These are phyloP conservation scores for Rhinogobio ventralis DNA, from an alignment of 2,797 vertebrate species.

Conservation along the genomic window DNA sequence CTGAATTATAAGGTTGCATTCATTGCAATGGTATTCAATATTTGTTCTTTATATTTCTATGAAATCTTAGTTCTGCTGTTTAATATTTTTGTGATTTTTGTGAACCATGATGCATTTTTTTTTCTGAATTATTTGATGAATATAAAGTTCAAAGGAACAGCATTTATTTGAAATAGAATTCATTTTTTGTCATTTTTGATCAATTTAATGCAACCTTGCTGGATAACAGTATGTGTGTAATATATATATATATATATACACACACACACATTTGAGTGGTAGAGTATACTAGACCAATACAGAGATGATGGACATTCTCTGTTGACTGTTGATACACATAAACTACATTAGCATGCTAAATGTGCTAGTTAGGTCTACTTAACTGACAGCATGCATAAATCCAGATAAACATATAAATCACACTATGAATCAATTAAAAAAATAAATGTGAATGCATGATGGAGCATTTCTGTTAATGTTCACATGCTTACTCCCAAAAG, in stretches of 20 bases:
- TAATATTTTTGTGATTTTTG: neutral
- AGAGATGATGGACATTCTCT: neutral
- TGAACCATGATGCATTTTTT: neutral
- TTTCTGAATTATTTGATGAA: neutral
- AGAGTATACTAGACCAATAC: neutral
- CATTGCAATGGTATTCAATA: slow-evolving; percentile 13
- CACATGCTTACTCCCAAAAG: slow-evolving; percentile 11
- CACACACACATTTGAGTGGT: neutral
- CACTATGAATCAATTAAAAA: neutral
- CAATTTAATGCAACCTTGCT: neutral
- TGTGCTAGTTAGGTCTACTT: neutral
- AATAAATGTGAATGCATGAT: neutral
- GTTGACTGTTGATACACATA: neutral
- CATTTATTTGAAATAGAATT: neutral
- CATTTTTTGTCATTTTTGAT: neutral
- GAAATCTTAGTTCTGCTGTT: neutral
- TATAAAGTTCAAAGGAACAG: neutral
- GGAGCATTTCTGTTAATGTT: slow-evolving; percentile 28
- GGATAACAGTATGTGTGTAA: neutral
- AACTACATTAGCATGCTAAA: slow-evolving; percentile 4
- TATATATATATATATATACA: neutral
- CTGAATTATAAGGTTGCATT: slow-evolving; percentile 43
- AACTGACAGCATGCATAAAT: slow-evolving; percentile 7
- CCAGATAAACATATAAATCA: neutral
- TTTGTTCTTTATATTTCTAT: neutral